Evolutionary conservation across 2,113 vertebrate species (phyloP), one percentile per base, ranked within the genome.

Genomic region (Gavialis gangeticus): DNA sequence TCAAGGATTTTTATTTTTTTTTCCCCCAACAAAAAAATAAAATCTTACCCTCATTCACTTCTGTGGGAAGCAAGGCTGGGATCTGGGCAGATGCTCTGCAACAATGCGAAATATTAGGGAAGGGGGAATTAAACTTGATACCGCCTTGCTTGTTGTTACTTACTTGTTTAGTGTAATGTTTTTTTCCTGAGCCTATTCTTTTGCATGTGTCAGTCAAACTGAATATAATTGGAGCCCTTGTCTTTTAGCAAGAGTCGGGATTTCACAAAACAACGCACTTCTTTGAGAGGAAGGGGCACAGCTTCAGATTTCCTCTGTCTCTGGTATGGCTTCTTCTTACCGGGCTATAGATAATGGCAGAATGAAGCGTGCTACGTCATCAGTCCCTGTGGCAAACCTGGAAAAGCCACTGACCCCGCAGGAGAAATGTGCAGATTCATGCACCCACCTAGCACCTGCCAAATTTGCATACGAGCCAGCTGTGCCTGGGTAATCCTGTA

Each of bases 141-240:
- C 57, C 73, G 19, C 95, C 75, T 18, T 96, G 82, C 46, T 89
- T 93, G 30, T 59, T 87, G 87, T 94, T 92, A 94, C 88, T 85
- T 91, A 76, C 4, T 84, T 82, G 82, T 57, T 88, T 94, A 95
- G 94, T 91, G 90, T 89, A 94, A 88, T 89, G 75, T 21, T 95
- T 58, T 82, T 86, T 63, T 84, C 5, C 79, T 55, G 82, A 92
- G 77, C 86, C 87, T 84, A 93, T 46, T 82, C 64, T 79, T 93
- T 69, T 82, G 46, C 89, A 7, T 89, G 10, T 94, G 92, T 96
- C 94, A 96, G 64, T 97, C 73, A 94, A 90, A 91, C 85, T 62
- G 94, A 96, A 94, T 91, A 78, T 95, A 97, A 95, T 75, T 96
- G 60, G 77, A 89, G 27, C 54, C 91, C 69, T 97, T 97, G 96